Base-by-base conservation (phyloP, 2,888 invertebrate genomes). In the Silvanus unidentatus region DNA sequence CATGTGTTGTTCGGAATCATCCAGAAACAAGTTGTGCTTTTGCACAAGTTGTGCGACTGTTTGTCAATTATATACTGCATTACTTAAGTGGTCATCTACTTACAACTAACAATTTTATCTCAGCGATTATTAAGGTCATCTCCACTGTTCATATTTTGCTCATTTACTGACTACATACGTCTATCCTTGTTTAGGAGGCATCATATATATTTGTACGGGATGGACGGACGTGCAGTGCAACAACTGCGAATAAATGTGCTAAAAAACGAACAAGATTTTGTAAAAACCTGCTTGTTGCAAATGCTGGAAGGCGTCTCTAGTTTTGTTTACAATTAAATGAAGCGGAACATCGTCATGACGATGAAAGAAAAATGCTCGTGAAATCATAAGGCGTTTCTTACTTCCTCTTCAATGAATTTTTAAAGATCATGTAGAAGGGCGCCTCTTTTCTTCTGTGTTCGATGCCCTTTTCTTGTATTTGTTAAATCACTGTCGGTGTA, bases 31-130 rank as follows among this genome's bases (percentile, higher is more conserved):
- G 36, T 42, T 58, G 59, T 40, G n/a, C 39, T 22, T 22, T 8
- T 8, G 3, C 22, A 22, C 22, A 32, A 32, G 4, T 9, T 59
- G 60, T 52, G 39, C 60, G 50, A 52, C 59, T 59, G 50, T 48
- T 47, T 57, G 61, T 61, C 64, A 64, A 62, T 62, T 64, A 64
- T 62, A 53, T 49, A 52, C 60, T 57, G 62, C 61, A 62, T 64
- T 64, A 62, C 59, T 61, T 64, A 64, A 64, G 62, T 60, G 63
- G 62, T 59, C 62, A 58, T 32, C 32, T 12, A 63, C 60, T 57
- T 59, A 56, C 55, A 54, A 57, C 49, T 55, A 52, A 55, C 50
- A 59, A 58, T 61, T 40, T 40, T 30, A 30, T 40, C 40, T 40
- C 12, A 13, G n/a, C 14, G 40, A 40, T 40, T 40, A 40, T 40